Evolutionary conservation across 2,797 vertebrate genomes (phyloP).

Genomic region (Notolepis coatsorum): DNA sequence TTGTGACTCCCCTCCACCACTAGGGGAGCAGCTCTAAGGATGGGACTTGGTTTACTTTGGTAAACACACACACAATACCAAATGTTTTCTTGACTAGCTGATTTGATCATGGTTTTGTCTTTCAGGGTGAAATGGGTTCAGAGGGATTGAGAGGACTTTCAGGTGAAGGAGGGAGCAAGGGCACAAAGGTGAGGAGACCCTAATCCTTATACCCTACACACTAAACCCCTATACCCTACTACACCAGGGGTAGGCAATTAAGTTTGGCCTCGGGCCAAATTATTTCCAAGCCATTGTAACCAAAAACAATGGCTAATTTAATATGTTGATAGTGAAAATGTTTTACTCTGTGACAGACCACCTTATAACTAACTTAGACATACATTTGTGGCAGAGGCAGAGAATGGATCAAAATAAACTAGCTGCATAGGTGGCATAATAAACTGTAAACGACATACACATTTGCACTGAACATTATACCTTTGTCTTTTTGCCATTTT

Average conservation of each 20-base stretch:
- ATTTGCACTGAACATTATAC: neutral
- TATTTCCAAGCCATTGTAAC: too few relatives aligned
- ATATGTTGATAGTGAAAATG: too few relatives aligned
- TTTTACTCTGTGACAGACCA: too few relatives aligned
- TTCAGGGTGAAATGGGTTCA: conserved; percentile 81
- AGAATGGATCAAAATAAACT: too few relatives aligned
- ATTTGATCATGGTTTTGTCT: conserved; percentile 25
- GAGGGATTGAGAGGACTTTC: conserved; percentile 79
- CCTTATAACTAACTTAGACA: too few relatives aligned
- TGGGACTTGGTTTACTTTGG: neutral
- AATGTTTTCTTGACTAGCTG: neutral
- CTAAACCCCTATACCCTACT: neutral
- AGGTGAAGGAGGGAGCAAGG: conserved; percentile 79
- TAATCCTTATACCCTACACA: neutral
- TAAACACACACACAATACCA: neutral
- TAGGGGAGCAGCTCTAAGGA: neutral
- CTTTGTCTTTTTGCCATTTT: too few relatives aligned
- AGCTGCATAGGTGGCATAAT: too few relatives aligned
- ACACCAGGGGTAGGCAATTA: too few relatives aligned
- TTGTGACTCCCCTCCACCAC: conserved; percentile 1
- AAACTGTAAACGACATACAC: neutral
- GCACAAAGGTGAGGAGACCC: conserved; percentile 71
- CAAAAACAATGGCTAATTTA: too few relatives aligned
- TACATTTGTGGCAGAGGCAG: too few relatives aligned
- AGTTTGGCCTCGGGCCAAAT: too few relatives aligned